Percentiles rank a stretch among this genome's conserved stretches.
These are phyloP conservation scores for Drosophila algonquin DNA, from an alignment of 2,888 invertebrate genomes.

Conservation along the genomic window DNA sequence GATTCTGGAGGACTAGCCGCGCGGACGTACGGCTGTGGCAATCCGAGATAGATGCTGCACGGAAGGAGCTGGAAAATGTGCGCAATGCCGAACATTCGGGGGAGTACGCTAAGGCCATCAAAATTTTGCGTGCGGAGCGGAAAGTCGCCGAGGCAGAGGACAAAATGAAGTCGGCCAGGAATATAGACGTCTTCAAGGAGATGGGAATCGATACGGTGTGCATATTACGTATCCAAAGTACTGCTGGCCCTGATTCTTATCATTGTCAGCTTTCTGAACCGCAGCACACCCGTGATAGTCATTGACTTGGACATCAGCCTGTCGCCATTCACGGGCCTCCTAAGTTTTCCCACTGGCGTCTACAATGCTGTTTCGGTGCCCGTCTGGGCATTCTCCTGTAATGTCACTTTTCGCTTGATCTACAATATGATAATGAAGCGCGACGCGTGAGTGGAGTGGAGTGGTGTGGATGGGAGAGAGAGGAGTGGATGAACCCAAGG, in stretches of 20 bases:
- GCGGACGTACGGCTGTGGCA: constrained; percentile 32
- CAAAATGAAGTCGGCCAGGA: constrained; percentile 55
- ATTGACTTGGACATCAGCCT: constrained; percentile 84
- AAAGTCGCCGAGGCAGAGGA: constrained; percentile 64
- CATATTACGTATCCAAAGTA: constrained; percentile 82
- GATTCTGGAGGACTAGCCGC: constrained; percentile 47
- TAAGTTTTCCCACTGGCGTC: constrained; percentile 85
- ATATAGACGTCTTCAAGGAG: constrained; percentile 59
- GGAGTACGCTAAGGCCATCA: constrained; percentile 74
- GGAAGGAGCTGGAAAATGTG: constrained; percentile 62
- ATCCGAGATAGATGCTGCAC: constrained; percentile 59
- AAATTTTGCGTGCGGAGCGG: constrained; percentile 78
- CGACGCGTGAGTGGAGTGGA: constrained; percentile 34
- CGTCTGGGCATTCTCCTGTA: constrained; percentile 85
- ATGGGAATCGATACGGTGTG: constrained; percentile 70
- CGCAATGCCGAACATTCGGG: constrained; percentile 60
- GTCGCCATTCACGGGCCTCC: constrained; percentile 84
- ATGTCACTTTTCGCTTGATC: constrained; percentile 82
- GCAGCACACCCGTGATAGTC: constrained; percentile 84
- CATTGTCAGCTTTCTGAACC: constrained; percentile 83
- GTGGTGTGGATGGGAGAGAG: background rate
- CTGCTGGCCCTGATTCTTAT: constrained; percentile 82
- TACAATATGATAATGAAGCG: constrained; percentile 65
- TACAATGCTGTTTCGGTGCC: constrained; percentile 85
- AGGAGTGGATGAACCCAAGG: background rate